Conservation (phyloP, 2,888 invertebrate species). For the Sinodicranocentrus sp. region DNA sequence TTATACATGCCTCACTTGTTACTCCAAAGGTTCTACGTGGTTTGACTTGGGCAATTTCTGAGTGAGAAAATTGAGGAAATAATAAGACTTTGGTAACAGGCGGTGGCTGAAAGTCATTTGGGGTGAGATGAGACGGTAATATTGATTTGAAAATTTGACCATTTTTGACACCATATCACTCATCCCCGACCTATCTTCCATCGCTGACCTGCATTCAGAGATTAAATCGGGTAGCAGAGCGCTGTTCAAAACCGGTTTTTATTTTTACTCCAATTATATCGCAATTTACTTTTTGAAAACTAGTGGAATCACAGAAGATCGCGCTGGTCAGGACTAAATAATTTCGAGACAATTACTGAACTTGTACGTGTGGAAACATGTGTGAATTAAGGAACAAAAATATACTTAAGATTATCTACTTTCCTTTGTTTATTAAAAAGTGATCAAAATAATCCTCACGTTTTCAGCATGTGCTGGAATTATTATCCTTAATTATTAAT, state of each 20-base stretch:
- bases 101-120: conserved; percentile 34
- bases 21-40: conserved; percentile 38
- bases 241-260: conserved; percentile 41
- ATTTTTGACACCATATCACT: conserved; percentile 11
- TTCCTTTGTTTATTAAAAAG: too few species aligned
- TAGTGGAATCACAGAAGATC: too few species aligned
- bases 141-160: background rate
- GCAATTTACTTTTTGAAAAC: too few species aligned
- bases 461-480: too few species aligned
- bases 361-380: too few species aligned
- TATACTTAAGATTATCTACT: too few species aligned
- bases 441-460: too few species aligned
- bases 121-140: background rate
- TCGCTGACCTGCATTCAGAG: conserved; percentile 26
- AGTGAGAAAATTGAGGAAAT: conserved; percentile 19
- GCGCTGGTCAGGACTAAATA: too few species aligned
- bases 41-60: background rate
- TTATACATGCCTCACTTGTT: background rate
- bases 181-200: conserved; percentile 1
- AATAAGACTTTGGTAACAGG: conserved; percentile 22
- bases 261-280: conserved; percentile 54
- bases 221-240: background rate
- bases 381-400: too few species aligned
- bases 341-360: too few species aligned
- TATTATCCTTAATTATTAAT: too few species aligned